Evolutionary conservation across 2,888 invertebrate species (phyloP).

Genomic region (Zelleria hepariella): DNA sequence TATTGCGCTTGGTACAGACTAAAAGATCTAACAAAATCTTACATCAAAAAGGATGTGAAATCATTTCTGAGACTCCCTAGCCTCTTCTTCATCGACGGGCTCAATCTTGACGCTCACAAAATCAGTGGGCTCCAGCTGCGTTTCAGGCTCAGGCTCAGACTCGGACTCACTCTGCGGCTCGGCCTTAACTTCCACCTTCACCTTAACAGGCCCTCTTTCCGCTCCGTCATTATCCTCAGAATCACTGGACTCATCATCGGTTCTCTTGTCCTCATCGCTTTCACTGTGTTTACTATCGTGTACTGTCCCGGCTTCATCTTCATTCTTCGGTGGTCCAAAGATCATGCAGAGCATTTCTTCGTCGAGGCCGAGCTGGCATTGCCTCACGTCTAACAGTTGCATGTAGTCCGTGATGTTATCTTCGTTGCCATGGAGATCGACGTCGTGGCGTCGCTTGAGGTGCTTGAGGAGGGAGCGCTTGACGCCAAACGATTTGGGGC

Average conservation of each 20-base stretch:
- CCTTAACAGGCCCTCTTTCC: background rate
- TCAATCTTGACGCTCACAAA: slow-evolving; percentile 64
- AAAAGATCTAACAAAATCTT: no score
- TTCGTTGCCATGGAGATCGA: slow-evolving; percentile 27
- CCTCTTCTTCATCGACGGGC: slow-evolving; percentile 34
- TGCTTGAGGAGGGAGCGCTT: slow-evolving; percentile 60
- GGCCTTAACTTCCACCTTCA: slow-evolving; percentile 13
- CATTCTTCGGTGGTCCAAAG: slow-evolving; percentile 47
- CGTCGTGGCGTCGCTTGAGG: slow-evolving; percentile 52
- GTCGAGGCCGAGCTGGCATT: slow-evolving; percentile 48
- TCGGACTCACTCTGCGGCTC: slow-evolving; percentile 18
- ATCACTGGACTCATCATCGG: slow-evolving; percentile 16
- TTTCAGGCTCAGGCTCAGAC: slow-evolving; percentile 24
- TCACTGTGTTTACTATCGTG: slow-evolving; percentile 11
- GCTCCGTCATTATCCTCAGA: slow-evolving; percentile 12
- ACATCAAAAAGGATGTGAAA: no score
- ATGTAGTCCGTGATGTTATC: slow-evolving; percentile 38
- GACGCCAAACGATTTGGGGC: slow-evolving; percentile 59
- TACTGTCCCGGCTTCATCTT: slow-evolving; percentile 5
- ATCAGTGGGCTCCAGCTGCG: slow-evolving; percentile 50
- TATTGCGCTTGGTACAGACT: no score
- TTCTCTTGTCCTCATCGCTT: slow-evolving; percentile 19
- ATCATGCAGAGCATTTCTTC: slow-evolving; percentile 47
- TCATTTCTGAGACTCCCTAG: no score
- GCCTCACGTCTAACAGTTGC: slow-evolving; percentile 47